Evolutionary conservation across 2,797 vertebrate genomes (phyloP), one percentile per base, ranked within the genome.

Genomic region (Tympanoctomys barrerae): DNA sequence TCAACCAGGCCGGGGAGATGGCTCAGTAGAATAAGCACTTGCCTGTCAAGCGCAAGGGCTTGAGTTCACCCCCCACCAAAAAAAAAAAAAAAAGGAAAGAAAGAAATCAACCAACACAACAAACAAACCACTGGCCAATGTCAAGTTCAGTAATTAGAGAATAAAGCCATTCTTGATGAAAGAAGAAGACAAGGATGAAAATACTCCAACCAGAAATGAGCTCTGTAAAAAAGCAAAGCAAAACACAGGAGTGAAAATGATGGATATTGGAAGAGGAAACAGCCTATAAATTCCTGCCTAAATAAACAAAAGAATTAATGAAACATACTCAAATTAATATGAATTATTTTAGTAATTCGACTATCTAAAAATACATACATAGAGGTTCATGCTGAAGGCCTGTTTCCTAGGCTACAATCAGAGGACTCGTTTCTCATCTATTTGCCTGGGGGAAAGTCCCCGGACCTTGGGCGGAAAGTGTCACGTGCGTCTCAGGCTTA

Each of bases 401-500:
- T 98, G 98, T 97, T 98, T 33, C 83, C 98, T 98, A 98, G 98
- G 98, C 98, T 39, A 98, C 92, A 1, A 0, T 87, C 98, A 87
- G 75, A 73, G 98, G 96, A 98, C 0, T 0, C 0, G 98, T 99
- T 98, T 73, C 98, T 98, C 71, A 90, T 7, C 0, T 0, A 0
- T 0, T 39, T 66, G 98, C 98, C 98, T 98, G 98, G 98, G 98
- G 98, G 98, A 98, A 98, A 98, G 98, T 99, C 98, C 98, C 98
- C 98, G 98, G 98, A 98, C 98, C 97, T 0, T 0, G 0, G 98
- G 98, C 98, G 98, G 98, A 98, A 85, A 98, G 98, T 98, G 98
- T 97, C 97, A 3, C 97, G 98, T 54, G 83, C 31, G 0, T 0
- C 0, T 0, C 87, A 97, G 59, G 0, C 0, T 0, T 0, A 0